Conservation (phyloP, 2,113 vertebrate genomes). For the Anolis carolinensis region DNA sequence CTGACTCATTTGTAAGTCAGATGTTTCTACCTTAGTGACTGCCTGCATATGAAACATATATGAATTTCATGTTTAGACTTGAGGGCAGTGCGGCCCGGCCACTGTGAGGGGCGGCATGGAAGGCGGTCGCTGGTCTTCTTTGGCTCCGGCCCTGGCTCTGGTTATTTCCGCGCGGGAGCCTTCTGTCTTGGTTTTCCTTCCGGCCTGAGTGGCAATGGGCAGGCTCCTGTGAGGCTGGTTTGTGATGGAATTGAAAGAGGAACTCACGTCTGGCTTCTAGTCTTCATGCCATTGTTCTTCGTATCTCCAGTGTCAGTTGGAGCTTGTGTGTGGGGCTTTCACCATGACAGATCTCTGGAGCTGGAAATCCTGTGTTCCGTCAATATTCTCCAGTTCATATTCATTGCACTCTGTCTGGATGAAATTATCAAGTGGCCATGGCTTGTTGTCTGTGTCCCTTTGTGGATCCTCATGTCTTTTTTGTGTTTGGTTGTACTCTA, state of each 20-base stretch:
- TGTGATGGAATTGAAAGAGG: slow-evolving; percentile 92
- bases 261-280: slow-evolving; percentile 92
- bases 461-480: slow-evolving; percentile 99
- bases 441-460: slow-evolving; percentile 97
- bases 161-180: too few relatives aligned
- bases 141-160: too few relatives aligned
- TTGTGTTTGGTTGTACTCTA: slow-evolving; percentile 97
- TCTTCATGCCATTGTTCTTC: slow-evolving; percentile 98
- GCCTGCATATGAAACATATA: too few relatives aligned
- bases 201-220: too few relatives aligned
- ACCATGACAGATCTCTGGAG: slow-evolving; percentile 97
- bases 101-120: too few relatives aligned
- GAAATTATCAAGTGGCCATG: slow-evolving; percentile 96
- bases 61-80: too few relatives aligned
- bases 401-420: slow-evolving; percentile 95
- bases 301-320: slow-evolving; percentile 97
- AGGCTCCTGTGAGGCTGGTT: too few relatives aligned
- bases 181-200: too few relatives aligned
- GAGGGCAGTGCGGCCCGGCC: too few relatives aligned
- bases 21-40: too few relatives aligned
- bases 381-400: slow-evolving; percentile 99
- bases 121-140: too few relatives aligned
- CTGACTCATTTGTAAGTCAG: too few relatives aligned
- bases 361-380: slow-evolving; percentile 98
- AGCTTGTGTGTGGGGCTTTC: slow-evolving; percentile 97